Base-by-base conservation (phyloP, 2,113 vertebrate genomes). In the Rhegmatorhina hoffmannsi region DNA sequence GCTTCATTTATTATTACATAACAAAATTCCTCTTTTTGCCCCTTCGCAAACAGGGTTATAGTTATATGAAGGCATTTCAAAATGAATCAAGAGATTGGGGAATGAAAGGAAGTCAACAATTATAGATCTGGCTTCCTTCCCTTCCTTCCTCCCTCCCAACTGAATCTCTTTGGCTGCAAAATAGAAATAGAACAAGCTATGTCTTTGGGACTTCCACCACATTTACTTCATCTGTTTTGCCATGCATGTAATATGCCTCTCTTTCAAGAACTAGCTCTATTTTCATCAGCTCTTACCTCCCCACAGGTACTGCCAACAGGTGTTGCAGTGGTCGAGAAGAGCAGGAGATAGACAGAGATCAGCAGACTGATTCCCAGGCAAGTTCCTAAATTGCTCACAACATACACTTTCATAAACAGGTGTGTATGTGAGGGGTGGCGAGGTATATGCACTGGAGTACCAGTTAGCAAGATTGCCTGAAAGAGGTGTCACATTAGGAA, bases 11-110 rank as follows among this genome's bases (percentile, higher is more conserved):
- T 6, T 77, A 44, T 83, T 89, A 52, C 19, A 77, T 66, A 26
- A 15, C 17, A 74, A 60, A 92, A 25, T n/a, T 33, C 8, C 3
- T 15, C 33, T 68, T 49, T 17, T 5, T 0, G 9, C 28, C 17
- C 7, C 19, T 59, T 80, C 68, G 46, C 70, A 92, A 96, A 92
- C 40, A 89, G 84, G 94, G 91, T 79, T 82, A 18, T 43, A 19
- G 7, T 56, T 86, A 40, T 77, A 86, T 50, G 80, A 70, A 90
- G 50, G 59, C 50, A 78, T 88, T 93, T 70, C 19, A 86, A 88
- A 95, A 88, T 49, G 0, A 94, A 80, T 73, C n/a, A 78, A 90
- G 59, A 67, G 43, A 46, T 8, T 70, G 38, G 13, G 25, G 55
- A 28, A 74, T 63, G 44, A 94, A 82, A n/a, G 29, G 60, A 83